Percentiles rank a stretch among this genome's conserved stretches.
These are phyloP conservation scores for Tipula unca DNA, from an alignment of 2,888 invertebrate species.

Conservation along the genomic window DNA sequence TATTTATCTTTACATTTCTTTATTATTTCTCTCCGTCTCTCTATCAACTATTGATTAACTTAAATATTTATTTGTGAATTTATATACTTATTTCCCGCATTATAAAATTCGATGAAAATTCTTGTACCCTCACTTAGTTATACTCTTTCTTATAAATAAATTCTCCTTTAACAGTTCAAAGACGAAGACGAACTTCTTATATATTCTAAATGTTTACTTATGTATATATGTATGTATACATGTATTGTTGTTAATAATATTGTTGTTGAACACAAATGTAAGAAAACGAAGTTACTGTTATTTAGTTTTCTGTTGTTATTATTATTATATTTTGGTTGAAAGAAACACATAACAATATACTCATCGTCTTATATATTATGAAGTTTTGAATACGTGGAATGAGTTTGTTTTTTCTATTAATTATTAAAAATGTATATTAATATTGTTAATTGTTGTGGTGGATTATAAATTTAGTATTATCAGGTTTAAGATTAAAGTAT, in stretches of 20 bases:
- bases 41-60: no score
- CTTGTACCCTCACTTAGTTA: not conserved
- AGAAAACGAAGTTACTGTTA: not conserved
- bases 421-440: not conserved
- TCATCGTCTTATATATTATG: not conserved
- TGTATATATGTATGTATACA: not conserved
- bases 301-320: not conserved
- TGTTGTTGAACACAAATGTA: not conserved
- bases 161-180: not conserved
- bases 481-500: no score
- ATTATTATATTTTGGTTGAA: not conserved
- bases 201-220: not conserved
- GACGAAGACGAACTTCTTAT: constrained; percentile 8
- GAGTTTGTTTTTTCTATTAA: not conserved
- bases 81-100: not conserved
- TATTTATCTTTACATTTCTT: no score
- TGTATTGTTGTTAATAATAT: not conserved
- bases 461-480: not conserved
- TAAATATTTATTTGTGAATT: not conserved
- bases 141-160: not conserved
- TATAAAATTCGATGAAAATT: not conserved
- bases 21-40: no score
- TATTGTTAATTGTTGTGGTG: no score
- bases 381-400: not conserved
- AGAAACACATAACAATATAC: not conserved